These are phyloP conservation scores for Equus przewalskii DNA, from an alignment of 2,113 vertebrate species.

Conservation along the genomic window DNA sequence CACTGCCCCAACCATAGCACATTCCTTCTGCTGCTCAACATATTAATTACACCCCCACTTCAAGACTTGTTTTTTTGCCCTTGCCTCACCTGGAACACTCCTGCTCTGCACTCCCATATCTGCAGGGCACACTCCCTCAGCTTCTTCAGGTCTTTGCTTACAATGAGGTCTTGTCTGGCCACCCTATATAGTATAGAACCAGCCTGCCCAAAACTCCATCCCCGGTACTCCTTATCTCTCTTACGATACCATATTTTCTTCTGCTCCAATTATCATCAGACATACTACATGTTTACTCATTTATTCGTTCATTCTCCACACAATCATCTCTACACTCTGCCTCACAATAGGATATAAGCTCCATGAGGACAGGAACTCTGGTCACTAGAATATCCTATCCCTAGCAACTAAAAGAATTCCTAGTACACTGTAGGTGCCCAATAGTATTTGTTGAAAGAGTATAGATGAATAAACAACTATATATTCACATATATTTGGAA, in stretches of 20 bases:
- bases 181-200: background rate
- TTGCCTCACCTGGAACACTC: background rate
- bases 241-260: background rate
- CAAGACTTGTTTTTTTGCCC: background rate
- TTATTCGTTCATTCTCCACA: background rate
- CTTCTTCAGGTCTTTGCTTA: background rate
- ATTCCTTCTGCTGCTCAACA: background rate
- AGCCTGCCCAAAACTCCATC: background rate
- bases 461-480: background rate
- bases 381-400: background rate
- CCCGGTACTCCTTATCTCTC: too few relatives aligned
- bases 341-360: background rate
- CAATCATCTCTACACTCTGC: background rate
- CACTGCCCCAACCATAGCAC: too few relatives aligned
- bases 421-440: background rate
- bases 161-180: background rate
- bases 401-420: background rate
- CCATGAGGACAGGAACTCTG: background rate
- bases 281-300: background rate
- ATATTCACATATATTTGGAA: background rate
- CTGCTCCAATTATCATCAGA: background rate
- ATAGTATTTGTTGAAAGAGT: background rate
- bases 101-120: accelerated
- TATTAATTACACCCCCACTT: background rate
- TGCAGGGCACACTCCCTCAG: background rate